phyloP scores from a whole-genome alignment of 2,888 invertebrate species.

The Saturnia pavonia region DNA sequence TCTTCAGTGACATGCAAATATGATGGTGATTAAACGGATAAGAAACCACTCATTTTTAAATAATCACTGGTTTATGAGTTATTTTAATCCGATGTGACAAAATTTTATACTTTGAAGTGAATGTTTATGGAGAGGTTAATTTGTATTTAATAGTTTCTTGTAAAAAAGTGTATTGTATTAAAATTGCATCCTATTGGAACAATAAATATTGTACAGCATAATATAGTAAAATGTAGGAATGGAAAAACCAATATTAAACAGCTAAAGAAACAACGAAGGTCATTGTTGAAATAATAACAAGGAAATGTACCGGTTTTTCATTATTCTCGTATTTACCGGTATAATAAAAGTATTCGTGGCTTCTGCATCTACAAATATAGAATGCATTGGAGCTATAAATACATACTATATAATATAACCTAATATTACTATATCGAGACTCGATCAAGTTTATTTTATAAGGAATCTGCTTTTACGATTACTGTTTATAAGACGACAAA shows the following conservation, averaged over 20 bases:
- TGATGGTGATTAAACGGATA: too few species aligned
- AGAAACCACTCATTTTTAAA: too few species aligned
- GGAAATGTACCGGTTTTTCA: constrained; percentile 12
- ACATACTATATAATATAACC: not conserved
- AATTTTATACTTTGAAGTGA: not conserved
- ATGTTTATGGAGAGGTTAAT: not conserved
- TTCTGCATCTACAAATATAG: not conserved
- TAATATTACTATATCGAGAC: not conserved
- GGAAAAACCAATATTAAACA: constrained; percentile 1
- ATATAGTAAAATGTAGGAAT: not conserved
- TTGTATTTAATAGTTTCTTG: not conserved
- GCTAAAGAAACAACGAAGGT: not conserved
- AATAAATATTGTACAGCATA: not conserved
- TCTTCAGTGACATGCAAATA: too few species aligned
- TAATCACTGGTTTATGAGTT: too few species aligned
- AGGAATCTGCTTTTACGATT: not conserved
- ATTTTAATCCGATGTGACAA: too few species aligned
- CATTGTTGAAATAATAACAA: constrained; percentile 2
- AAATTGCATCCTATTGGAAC: not conserved
- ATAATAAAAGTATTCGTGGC: constrained; percentile 2
- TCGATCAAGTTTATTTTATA: not conserved
- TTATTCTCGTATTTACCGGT: constrained; percentile 13
- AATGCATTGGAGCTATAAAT: not conserved
- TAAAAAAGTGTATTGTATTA: not conserved
- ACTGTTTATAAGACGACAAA: not conserved